Base-by-base conservation (phyloP, 1,140 invertebrate species). In the Drosophila subpulchrella region DNA sequence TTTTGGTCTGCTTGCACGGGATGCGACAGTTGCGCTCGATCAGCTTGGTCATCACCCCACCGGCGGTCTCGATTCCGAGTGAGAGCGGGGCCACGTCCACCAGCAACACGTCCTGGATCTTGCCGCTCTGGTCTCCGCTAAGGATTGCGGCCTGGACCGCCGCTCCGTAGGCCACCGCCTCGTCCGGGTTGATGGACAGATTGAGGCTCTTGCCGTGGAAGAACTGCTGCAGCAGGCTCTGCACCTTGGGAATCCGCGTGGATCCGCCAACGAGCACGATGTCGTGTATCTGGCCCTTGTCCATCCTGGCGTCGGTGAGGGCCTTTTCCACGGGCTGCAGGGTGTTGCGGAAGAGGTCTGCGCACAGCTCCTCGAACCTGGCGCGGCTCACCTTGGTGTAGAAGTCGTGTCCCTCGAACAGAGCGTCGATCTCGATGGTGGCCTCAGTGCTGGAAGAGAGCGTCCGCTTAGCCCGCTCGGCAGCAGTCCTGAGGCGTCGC, bases 161-260 rank as follows among this genome's bases (percentile, higher is more conserved):
- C 4, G 95, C 95, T 15, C 95, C 95, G 75, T 95, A 95, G 6
- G 95, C 95, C 6, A 96, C 95, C n/a, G 95, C 95, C 92, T 97
- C 96, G 90, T 97, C 96, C 7, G 96, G 96, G 81, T 96, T 96
- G 62, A 96, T 96, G 10, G 95, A 95, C 32, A 96, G 93, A 78
- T 95, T 95, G 11, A 96, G 82, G 27, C 92, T 85, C 92, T 95
- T 95, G n/a, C 95, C 95, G 56, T 93, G 93, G 91, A 95, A 95
- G 91, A 95, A 95, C 39, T 95, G 93, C 92, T 95, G 91, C 11
- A 95, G 91, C 65, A 95, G 92, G 79, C 93, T 94, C 81, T 95
- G 95, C 42, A 95, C 93, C 90, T 95, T 95, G 0, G 95, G 95
- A 73, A 95, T 95, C 38, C 95, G 92, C 2, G 93, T 95, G 13